Percentiles rank a stretch among this genome's conserved stretches.
These are phyloP conservation scores for Gryllus bimaculatus DNA, from an alignment of 1,140 invertebrate species.

Conservation along the genomic window DNA sequence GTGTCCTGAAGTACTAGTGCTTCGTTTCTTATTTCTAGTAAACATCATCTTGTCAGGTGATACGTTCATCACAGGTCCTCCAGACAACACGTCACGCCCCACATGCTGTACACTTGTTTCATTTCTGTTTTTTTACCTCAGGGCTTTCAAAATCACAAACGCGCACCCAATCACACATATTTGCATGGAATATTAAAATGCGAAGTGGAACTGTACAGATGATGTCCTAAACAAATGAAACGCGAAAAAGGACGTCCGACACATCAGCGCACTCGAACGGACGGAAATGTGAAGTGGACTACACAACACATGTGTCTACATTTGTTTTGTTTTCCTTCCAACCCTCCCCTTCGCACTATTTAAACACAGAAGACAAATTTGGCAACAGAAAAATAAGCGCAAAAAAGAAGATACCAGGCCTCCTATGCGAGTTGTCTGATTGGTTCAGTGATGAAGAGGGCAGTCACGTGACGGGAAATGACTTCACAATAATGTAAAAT, in stretches of 20 bases:
- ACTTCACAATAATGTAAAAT: background rate
- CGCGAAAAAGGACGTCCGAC: background rate
- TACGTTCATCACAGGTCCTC: conserved; percentile 15
- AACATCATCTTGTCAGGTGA: conserved; percentile 41
- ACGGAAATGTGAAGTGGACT: conserved; percentile 8
- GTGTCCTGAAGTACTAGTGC: conserved; percentile 31
- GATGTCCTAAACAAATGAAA: conserved; percentile 9
- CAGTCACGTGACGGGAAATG: conserved; percentile 12
- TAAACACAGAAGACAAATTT: conserved; percentile 16
- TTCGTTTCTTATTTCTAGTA: conserved; percentile 40
- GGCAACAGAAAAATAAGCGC: conserved; percentile 8
- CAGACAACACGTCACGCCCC: conserved; percentile 9
- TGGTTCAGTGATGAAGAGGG: conserved; percentile 3
- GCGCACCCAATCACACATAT: background rate
- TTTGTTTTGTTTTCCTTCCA: background rate
- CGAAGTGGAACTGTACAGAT: background rate
- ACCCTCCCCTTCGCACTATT: conserved; percentile 12
- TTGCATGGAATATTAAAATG: background rate
- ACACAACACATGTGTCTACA: conserved; percentile 4
- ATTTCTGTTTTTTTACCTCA: background rate
- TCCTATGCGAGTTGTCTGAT: background rate
- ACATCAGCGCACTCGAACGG: conserved; percentile 17
- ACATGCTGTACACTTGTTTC: conserved; percentile 1
- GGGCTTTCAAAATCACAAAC: background rate
- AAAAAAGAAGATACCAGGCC: conserved; percentile 11